Evolutionary conservation across 30 jellyfish, hydroid and myxozoan species (phyloP).

Genomic region (Aurelia coerulea): DNA sequence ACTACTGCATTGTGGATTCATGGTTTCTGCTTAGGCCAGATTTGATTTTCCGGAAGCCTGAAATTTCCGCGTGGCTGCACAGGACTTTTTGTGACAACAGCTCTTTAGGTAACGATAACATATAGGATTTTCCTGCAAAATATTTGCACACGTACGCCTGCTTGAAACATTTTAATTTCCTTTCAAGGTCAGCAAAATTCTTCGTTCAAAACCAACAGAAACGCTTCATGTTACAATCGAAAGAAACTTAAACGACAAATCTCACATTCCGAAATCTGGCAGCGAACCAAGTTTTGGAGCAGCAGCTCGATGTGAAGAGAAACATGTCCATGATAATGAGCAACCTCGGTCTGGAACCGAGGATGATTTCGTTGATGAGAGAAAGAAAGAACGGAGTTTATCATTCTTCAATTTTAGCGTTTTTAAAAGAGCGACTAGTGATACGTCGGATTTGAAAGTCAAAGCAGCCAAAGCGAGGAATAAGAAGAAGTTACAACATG

Average conservation of each 20-base stretch:
- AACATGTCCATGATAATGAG: not conserved
- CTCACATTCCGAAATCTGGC: not conserved
- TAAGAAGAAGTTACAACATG: conserved; percentile 24
- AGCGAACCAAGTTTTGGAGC: not conserved
- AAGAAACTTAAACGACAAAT: conserved; percentile 16
- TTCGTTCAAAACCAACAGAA: conserved; percentile 53
- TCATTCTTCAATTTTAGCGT: conserved; percentile 88
- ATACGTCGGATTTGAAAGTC: conserved; percentile 48
- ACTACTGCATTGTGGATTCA: too few relatives aligned
- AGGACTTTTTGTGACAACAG: too few relatives aligned
- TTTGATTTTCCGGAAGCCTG: too few relatives aligned
- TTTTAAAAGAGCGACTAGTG: conserved; percentile 79
- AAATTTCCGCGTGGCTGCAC: too few relatives aligned
- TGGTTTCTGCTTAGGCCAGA: too few relatives aligned
- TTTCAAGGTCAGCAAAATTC: conserved; percentile 52
- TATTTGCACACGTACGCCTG: too few relatives aligned
- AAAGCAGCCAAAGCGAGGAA: conserved; percentile 51
- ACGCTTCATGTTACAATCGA: conserved; percentile 70
- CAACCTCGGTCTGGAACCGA: not conserved
- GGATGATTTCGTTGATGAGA: conserved; percentile 8
- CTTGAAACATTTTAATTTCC: not conserved
- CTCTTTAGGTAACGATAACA: too few relatives aligned
- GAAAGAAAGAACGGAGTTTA: conserved; percentile 58
- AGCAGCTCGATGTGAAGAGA: conserved; percentile 8
- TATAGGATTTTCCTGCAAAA: too few relatives aligned